These are phyloP conservation scores for Trogon melanurus DNA, from an alignment of 2,113 vertebrate species.

Conservation along the genomic window DNA sequence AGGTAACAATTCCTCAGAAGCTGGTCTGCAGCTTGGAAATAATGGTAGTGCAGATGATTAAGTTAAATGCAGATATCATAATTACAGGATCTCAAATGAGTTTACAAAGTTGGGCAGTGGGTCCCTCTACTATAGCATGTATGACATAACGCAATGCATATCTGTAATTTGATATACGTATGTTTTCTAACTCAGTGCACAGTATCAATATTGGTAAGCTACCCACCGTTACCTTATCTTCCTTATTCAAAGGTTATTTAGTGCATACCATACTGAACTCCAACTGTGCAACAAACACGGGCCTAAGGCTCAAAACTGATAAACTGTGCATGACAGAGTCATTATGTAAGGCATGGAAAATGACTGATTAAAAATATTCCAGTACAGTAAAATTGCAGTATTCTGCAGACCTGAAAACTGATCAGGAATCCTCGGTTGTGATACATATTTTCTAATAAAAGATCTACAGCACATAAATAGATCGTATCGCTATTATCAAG, in stretches of 20 bases:
- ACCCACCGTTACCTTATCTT: neutral
- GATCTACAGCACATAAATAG: neutral
- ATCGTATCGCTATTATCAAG: neutral
- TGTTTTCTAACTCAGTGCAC: neutral
- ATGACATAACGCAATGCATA: neutral
- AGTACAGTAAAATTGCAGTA: neutral
- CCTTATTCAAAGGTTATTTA: neutral
- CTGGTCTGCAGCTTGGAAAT: neutral
- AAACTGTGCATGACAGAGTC: neutral
- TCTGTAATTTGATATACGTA: neutral
- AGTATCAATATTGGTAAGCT: neutral
- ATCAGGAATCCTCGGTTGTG: neutral
- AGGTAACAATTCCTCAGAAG: neutral
- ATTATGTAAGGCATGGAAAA: neutral
- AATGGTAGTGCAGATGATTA: neutral
- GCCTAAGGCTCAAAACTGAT: neutral
- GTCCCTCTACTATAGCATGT: fast-evolving
- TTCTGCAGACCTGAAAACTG: neutral
- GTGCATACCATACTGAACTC: neutral
- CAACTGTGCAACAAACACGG: neutral
- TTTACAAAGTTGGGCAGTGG: neutral
- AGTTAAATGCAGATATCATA: neutral
- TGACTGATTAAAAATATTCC: neutral
- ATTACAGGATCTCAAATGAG: neutral
- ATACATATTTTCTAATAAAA: neutral